These are phyloP conservation scores for Drosophila sucinea DNA, from an alignment of 1,140 invertebrate genomes.

Conservation along the genomic window DNA sequence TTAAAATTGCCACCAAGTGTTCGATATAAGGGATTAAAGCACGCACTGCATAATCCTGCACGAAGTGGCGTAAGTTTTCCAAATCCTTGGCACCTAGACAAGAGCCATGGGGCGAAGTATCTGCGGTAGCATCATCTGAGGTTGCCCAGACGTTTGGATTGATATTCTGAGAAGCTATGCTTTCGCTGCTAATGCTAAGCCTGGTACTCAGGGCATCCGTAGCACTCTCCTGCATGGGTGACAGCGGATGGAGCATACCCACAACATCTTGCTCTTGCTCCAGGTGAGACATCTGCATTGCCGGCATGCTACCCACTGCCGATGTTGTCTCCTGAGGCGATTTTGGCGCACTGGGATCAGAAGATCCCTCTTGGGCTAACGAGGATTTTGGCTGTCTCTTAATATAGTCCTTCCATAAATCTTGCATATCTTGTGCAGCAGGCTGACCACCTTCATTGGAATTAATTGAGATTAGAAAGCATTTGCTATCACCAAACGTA, in stretches of 20 bases:
- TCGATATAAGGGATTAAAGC: conserved; percentile 95
- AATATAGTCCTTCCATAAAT: conserved; percentile 93
- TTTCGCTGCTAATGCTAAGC: conserved; percentile 85
- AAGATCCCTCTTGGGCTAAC: conserved; percentile 74
- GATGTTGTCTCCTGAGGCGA: conserved; percentile 85
- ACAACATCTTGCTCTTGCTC: conserved; percentile 66
- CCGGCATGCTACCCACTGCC: conserved; percentile 85
- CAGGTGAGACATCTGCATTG: conserved; percentile 72
- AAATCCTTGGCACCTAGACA: conserved; percentile 92
- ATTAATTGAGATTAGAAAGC: conserved; percentile 95
- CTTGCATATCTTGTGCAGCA: conserved; percentile 86
- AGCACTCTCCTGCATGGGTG: conserved; percentile 84
- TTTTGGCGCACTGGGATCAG: conserved; percentile 87
- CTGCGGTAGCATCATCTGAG: conserved; percentile 83
- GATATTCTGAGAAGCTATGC: conserved; percentile 84
- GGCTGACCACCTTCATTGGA: conserved; percentile 85
- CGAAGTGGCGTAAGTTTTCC: conserved; percentile 92
- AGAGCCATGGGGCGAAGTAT: conserved; percentile 86
- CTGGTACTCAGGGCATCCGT: conserved; percentile 79
- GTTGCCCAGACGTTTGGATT: conserved; percentile 86
- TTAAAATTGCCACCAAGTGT: conserved; percentile 91
- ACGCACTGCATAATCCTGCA: conserved; percentile 94
- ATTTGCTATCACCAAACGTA: conserved; percentile 92
- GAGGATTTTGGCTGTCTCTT: conserved; percentile 85
- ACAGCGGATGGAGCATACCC: conserved; percentile 86